Base-by-base conservation (phyloP, 2,888 invertebrate genomes). In the Girardia tigrina region DNA sequence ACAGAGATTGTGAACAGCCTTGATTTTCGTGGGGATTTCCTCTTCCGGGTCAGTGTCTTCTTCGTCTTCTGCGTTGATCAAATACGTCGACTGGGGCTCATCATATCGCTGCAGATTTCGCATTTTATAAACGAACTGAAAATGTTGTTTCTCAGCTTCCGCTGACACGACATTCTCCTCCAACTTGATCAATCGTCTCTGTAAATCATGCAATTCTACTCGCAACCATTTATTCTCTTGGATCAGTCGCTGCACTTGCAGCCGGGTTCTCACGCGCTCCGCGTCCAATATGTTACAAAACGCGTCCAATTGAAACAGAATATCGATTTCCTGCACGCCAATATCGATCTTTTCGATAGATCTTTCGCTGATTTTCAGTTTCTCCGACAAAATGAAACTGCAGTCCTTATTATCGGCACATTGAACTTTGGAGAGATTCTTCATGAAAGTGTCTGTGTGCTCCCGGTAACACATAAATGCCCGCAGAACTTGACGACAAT, bases 201-300 rank as follows among this genome's bases (percentile, higher is more conserved):
- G 71, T 6, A 71, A n/a, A 71, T 71, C 29, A 26, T n/a, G 16
- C n/a, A 71, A 71, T 71, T 71, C 71, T 23, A n/a, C 23, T 6
- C 71, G 71, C 23, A 71, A 71, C 71, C 71, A 71, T 71, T 71
- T 29, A n/a, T 71, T 71, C 26, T 71, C 71, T 28, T 71, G 71
- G 2, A 28, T n/a, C 23, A 71, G 23, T 23, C 71, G 14, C 27
- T 71, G 27, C 6, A 71, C 71, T 29, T 71, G 71, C 4, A 71
- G 27, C 27, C 71, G 4, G 4, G 29, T 29, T 71, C 71, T 26
- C 4, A 71, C 29, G 23, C n/a, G 23, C 14, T 71, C 71, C 20
- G 29, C 71, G 20, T 71, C 71, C 71, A 71, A n/a, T 4, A 28
- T 28, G n/a, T 23, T 6, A 27, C 27, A 29, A 20, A 28, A 71